phyloP scores from a whole-genome alignment of 2,888 invertebrate species.

The Clepsis dumicolana region DNA sequence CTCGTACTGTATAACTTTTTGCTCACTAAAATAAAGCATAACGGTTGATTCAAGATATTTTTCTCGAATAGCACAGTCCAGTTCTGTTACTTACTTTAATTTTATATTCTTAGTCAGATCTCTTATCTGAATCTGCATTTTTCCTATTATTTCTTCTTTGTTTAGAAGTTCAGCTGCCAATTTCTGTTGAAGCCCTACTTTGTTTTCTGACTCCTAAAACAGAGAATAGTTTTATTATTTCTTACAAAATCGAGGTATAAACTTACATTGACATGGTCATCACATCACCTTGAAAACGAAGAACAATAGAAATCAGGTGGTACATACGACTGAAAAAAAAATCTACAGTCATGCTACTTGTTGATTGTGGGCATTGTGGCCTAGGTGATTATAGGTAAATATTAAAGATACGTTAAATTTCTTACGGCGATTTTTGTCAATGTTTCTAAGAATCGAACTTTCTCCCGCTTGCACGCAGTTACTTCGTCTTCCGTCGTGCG shows the following conservation, averaged over 20 bases:
- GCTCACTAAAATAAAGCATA: constrained; percentile 60
- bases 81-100: constrained; percentile 64
- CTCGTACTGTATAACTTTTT: constrained; percentile 80
- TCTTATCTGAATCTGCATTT: constrained; percentile 78
- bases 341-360: constrained; percentile 41
- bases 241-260: not conserved
- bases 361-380: not conserved
- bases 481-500: constrained; percentile 77
- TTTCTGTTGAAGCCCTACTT: constrained; percentile 79
- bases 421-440: constrained; percentile 76
- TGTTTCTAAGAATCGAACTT: constrained; percentile 77
- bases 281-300: constrained; percentile 59
- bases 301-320: constrained; percentile 63
- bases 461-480: constrained; percentile 71
- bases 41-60: not conserved
- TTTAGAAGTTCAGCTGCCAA: constrained; percentile 78
- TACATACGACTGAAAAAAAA: constrained; percentile 72
- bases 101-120: constrained; percentile 77
- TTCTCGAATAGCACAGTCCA: not conserved
- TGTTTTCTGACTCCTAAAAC: constrained; percentile 76
- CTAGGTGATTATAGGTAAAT: not conserved
- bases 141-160: constrained; percentile 77
- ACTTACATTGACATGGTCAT: constrained; percentile 46
- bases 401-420: constrained; percentile 44
- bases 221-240: constrained; percentile 1